Evolutionary conservation across 1,140 invertebrate species (phyloP).

Genomic region (Melanaphis sacchari): DNA sequence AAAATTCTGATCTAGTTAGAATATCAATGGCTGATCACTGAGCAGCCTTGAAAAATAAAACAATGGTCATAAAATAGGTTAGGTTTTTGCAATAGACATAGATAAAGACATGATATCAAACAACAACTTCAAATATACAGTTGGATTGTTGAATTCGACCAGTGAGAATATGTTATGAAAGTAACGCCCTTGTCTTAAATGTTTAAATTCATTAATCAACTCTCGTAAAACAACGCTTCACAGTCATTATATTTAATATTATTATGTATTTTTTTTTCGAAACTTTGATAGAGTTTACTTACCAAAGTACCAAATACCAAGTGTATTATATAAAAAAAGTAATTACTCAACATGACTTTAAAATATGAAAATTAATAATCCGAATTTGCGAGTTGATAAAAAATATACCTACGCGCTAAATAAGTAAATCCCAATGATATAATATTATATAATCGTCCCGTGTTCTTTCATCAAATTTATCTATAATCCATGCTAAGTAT

Average conservation of each 20-base stretch:
- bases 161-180: slow-evolving; percentile 26
- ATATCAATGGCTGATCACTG: neutral
- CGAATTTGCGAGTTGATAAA: neutral
- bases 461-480: neutral
- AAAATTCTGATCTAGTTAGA: neutral
- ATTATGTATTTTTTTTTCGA: neutral
- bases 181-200: slow-evolving; percentile 42
- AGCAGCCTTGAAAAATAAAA: slow-evolving; percentile 12
- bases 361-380: neutral
- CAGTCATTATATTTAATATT: neutral
- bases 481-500: slow-evolving; percentile 47
- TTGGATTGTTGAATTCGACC: no score
- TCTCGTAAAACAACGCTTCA: neutral
- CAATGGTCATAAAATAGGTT: slow-evolving; percentile 26
- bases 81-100: slow-evolving; percentile 9
- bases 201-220: neutral
- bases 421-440: neutral
- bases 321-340: neutral
- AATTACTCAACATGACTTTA: neutral
- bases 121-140: neutral
- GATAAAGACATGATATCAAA: neutral
- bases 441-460: neutral
- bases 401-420: neutral
- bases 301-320: neutral
- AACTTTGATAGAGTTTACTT: neutral